phyloP scores from a whole-genome alignment of 2,113 vertebrate species.

The Strigops habroptila region DNA sequence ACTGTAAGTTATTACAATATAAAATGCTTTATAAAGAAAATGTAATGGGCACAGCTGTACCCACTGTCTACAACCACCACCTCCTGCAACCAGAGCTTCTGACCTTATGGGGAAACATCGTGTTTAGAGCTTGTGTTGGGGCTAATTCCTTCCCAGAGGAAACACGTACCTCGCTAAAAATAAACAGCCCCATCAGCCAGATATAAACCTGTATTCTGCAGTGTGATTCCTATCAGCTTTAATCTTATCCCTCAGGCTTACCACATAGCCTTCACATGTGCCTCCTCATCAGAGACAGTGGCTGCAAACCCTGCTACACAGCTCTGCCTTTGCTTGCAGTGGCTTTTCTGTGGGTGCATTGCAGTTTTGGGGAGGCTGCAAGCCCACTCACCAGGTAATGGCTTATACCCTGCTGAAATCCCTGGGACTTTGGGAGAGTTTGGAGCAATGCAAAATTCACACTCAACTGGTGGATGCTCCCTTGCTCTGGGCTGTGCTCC shows the following conservation, averaged over 20 bases:
- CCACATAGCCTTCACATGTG: background rate
- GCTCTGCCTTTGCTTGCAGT: background rate
- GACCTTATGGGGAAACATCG: fast-evolving
- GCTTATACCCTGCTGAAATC: fast-evolving
- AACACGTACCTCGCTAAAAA: background rate
- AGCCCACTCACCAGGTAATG: background rate
- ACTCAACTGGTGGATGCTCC: fast-evolving
- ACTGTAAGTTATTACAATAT: background rate
- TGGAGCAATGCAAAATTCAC: fast-evolving
- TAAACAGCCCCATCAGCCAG: background rate
- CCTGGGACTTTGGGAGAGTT: background rate
- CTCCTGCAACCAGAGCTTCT: background rate
- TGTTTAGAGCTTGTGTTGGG: background rate
- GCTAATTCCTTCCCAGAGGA: background rate
- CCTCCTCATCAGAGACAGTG: background rate
- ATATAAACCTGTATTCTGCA: background rate
- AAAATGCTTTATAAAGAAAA: background rate
- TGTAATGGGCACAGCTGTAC: fast-evolving
- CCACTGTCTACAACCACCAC: fast-evolving
- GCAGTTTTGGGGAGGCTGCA: background rate
- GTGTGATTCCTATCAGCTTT: background rate
- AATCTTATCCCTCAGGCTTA: background rate
- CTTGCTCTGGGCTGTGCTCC: background rate
- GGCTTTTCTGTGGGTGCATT: background rate
- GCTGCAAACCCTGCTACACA: background rate